Conservation (phyloP, 2,888 invertebrate genomes). For the Epinotia bilunana region DNA sequence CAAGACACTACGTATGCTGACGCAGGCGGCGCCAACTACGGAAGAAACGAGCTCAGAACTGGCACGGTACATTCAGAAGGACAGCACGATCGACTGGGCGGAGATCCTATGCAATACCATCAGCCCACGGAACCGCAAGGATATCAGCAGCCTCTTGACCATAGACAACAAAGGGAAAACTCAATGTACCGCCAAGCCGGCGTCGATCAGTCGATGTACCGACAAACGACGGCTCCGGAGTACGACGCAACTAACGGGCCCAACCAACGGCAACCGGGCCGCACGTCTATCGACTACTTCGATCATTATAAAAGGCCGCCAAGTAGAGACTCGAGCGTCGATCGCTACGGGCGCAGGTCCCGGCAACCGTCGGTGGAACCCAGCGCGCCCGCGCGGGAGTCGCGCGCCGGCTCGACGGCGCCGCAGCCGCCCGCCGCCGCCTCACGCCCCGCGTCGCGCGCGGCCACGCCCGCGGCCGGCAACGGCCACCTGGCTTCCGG, state of each 20-base stretch:
- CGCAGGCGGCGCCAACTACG: constrained; percentile 60
- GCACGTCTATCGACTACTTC: constrained; percentile 93
- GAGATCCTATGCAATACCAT: constrained; percentile 45
- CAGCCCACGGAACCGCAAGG: constrained; percentile 60
- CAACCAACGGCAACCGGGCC: constrained; percentile 71
- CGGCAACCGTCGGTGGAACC: constrained; percentile 92
- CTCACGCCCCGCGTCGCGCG: constrained; percentile 84
- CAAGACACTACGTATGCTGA: constrained; percentile 69
- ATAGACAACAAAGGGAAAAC: constrained; percentile 71
- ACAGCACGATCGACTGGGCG: constrained; percentile 61
- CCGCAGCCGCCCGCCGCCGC: constrained; percentile 89
- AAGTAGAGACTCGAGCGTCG: constrained; percentile 94
- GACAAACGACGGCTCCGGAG: constrained; percentile 74
- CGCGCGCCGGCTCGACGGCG: constrained; percentile 90
- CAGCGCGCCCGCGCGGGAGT: constrained; percentile 75
- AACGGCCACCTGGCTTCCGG: constrained; percentile 88
- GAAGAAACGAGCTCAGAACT: constrained; percentile 70
- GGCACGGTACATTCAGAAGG: constrained; percentile 76
- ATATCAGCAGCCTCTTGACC: constrained; percentile 63
- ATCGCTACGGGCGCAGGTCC: constrained; percentile 91
- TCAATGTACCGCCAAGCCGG: constrained; percentile 80
- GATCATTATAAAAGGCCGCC: constrained; percentile 97
- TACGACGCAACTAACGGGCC: constrained; percentile 70
- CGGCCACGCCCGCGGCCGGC: constrained; percentile 81
- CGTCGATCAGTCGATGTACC: constrained; percentile 79